These are phyloP conservation scores for Anorthoa munda DNA, from an alignment of 2,888 invertebrate genomes.

Conservation along the genomic window DNA sequence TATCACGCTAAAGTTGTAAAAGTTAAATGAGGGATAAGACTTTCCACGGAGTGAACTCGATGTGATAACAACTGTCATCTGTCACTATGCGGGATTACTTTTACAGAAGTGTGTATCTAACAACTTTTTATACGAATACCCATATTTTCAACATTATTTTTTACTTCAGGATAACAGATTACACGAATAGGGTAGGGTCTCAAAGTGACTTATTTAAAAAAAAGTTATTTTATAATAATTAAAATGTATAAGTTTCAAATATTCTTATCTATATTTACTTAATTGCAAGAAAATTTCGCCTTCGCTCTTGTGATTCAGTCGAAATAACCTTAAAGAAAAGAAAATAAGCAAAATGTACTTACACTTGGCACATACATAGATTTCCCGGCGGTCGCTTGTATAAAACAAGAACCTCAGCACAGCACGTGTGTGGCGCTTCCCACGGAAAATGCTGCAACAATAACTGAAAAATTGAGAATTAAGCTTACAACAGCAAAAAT, in stretches of 20 bases:
- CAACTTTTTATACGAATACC: constrained; percentile 7
- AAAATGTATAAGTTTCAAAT: no score
- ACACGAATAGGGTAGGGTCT: background rate
- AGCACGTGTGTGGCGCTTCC: background rate
- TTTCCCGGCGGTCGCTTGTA: constrained; percentile 32
- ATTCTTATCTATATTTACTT: no score
- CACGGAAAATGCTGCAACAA: constrained; percentile 9
- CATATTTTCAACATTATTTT: background rate
- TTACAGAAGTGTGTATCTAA: background rate
- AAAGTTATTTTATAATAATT: no score
- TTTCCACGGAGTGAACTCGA: constrained; percentile 28
- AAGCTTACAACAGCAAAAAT: background rate
- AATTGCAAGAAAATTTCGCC: background rate
- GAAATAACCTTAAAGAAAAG: background rate
- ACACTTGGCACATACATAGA: constrained; percentile 12
- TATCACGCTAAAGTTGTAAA: constrained; percentile 43
- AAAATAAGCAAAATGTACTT: constrained; percentile 17
- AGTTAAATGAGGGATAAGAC: constrained; percentile 58
- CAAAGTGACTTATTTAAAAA: background rate
- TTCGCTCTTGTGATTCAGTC: background rate
- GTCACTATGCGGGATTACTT: constrained; percentile 32
- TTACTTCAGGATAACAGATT: background rate
- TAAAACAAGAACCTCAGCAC: background rate
- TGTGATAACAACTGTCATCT: constrained; percentile 46
- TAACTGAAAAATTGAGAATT: background rate